Evolutionary conservation across 2,113 vertebrate species (phyloP), one percentile per base, ranked within the genome.

Genomic region (Takifugu bimaculatus): DNA sequence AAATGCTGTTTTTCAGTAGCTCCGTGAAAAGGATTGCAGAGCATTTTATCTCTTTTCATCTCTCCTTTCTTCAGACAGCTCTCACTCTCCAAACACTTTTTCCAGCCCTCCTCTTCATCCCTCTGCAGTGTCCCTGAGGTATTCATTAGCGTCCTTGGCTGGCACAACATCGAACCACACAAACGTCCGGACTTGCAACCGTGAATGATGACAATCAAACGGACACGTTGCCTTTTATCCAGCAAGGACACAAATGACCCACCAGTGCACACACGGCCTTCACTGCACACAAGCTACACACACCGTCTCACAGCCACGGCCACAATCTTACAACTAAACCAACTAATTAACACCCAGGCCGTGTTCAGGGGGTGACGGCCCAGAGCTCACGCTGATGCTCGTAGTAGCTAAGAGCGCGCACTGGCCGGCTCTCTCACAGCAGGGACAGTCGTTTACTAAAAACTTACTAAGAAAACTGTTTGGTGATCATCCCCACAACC

Each of bases 91-190:
- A 39, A 53, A 54, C 15, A 6, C 11, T 28, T 51, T 69, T 35
- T 5, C 29, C 54, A n/a, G 26, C 15, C 54, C 26, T 26, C n/a
- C 50, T 26, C 48, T 54, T 50, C 11, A 45, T 60, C 60, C 61
- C 29, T 50, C 42, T 4, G 26, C 54, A n/a, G 7, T 7, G 4
- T 81, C 76, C 77, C 77, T 1, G 68, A 69, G 74, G 74, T 68
- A 50, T 67, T 80, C 72, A 82, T 85, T 85, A 85, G 74, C 60
- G 77, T 65, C 68, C 28, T 13, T 28, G 51, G 53, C 44, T 14
- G 47, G 54, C 29, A 28, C 25, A 14, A 14, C 27, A 49, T 39
- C 51, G 6, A 39, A n/a, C 56, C 6, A 44, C 44, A 35, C 35
- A 29, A 25, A 63, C 25, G 26, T 44, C 39, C 44, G 15, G 13